Evolutionary conservation across 2,797 vertebrate genomes (phyloP).

Genomic region (Poecile montanus): DNA sequence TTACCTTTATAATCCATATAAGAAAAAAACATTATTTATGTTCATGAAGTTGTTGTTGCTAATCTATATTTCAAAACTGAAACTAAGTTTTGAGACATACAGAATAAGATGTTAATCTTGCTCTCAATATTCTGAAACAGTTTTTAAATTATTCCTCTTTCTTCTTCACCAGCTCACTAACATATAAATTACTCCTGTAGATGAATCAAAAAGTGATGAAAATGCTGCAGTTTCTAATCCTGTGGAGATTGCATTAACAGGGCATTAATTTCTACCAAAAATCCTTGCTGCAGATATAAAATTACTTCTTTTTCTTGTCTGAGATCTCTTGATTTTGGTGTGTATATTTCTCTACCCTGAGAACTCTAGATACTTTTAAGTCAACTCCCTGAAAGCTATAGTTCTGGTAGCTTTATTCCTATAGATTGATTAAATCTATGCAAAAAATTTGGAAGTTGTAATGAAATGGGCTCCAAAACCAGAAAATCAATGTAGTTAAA

Average conservation of each 20-base stretch:
- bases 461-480: neutral
- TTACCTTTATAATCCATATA: neutral
- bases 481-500: slow-evolving; percentile 8
- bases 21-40: neutral
- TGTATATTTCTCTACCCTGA: neutral
- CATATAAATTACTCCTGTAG: neutral
- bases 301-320: neutral
- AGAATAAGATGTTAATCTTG: neutral
- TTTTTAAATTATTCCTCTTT: neutral
- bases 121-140: neutral
- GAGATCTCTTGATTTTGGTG: neutral
- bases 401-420: slow-evolving; percentile 12
- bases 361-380: neutral
- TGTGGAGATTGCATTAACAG: neutral
- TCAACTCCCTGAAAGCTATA: neutral
- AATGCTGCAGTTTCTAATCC: neutral
- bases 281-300: neutral
- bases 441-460: neutral
- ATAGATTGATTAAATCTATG: neutral
- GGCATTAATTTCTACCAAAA: neutral
- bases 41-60: neutral
- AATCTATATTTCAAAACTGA: neutral
- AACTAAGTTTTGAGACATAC: neutral
- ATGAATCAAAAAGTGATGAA: neutral
- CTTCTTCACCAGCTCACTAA: neutral